A percentile compares a stretch with the other conserved stretches of the same genome.
These are phyloP conservation scores for Labrus mixtus DNA, from an alignment of 2,113 vertebrate species.

Conservation along the genomic window DNA sequence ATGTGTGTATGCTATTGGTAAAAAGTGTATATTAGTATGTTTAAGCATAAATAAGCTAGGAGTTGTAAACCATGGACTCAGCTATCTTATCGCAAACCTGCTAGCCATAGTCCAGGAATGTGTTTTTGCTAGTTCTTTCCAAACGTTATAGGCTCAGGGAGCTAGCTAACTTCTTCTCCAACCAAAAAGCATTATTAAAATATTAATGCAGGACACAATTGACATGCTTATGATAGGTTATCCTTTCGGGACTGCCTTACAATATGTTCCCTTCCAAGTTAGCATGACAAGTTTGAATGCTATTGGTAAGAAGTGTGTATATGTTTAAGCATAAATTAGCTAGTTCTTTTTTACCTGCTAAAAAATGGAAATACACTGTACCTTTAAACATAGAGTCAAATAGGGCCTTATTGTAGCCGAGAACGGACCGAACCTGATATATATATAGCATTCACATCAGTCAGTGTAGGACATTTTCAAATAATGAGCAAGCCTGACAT, in stretches of 20 bases:
- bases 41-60: too few relatives aligned
- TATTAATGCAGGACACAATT: background rate
- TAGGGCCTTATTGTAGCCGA: background rate
- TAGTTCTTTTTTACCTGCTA: too few relatives aligned
- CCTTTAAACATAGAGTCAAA: background rate
- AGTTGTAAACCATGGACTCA: too few relatives aligned
- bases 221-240: background rate
- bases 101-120: too few relatives aligned
- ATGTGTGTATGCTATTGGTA: too few relatives aligned
- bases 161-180: too few relatives aligned
- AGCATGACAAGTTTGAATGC: too few relatives aligned
- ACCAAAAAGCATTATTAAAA: background rate
- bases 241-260: background rate
- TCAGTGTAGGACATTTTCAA: background rate
- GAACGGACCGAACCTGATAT: background rate
- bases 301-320: background rate
- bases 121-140: too few relatives aligned
- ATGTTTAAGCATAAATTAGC: background rate
- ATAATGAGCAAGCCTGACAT: conserved; percentile 86
- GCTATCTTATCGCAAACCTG: too few relatives aligned
- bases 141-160: too few relatives aligned
- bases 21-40: too few relatives aligned
- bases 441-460: background rate
- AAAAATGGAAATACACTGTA: background rate
- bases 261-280: too few relatives aligned